Percentiles rank a stretch among this genome's conserved stretches.
Evolutionary conservation across 2,113 vertebrate genomes (phyloP).

Genomic region (Nematolebias whitei): DNA sequence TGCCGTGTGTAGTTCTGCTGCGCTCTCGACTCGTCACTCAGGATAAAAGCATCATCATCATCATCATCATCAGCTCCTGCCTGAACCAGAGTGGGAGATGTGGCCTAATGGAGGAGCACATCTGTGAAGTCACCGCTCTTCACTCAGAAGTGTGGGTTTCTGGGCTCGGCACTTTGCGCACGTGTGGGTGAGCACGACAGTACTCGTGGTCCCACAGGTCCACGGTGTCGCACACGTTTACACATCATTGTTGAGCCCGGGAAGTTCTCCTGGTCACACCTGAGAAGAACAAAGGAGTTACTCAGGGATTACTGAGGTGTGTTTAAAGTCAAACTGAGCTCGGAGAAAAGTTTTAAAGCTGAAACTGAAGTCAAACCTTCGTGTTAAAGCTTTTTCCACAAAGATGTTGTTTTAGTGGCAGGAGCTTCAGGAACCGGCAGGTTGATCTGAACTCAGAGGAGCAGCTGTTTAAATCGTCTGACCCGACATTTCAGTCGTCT

Average conservation of each 20-base stretch:
- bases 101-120: constrained; percentile 31
- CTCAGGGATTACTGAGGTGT: background rate
- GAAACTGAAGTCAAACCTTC: background rate
- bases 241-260: constrained; percentile 80
- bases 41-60: constrained; percentile 60
- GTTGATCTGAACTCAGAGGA: background rate
- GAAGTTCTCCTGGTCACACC: constrained; percentile 84
- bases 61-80: background rate
- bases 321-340: background rate
- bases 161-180: background rate
- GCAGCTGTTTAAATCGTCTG: constrained; percentile 6
- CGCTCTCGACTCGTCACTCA: constrained; percentile 7
- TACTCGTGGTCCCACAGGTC: constrained; percentile 81
- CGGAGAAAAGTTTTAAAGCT: no score
- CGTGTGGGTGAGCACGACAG: constrained; percentile 1
- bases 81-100: constrained; percentile 34
- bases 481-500: background rate
- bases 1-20: constrained; percentile 27
- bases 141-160: constrained; percentile 27
- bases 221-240: constrained; percentile 79
- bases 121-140: constrained; percentile 31
- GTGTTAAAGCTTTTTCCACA: background rate
- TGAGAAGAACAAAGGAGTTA: constrained; percentile 24
- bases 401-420: constrained; percentile 11
- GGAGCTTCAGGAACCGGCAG: constrained; percentile 26